These are phyloP conservation scores for Hydroisotoma schaefferi DNA, from an alignment of 2,888 invertebrate genomes.

Conservation along the genomic window DNA sequence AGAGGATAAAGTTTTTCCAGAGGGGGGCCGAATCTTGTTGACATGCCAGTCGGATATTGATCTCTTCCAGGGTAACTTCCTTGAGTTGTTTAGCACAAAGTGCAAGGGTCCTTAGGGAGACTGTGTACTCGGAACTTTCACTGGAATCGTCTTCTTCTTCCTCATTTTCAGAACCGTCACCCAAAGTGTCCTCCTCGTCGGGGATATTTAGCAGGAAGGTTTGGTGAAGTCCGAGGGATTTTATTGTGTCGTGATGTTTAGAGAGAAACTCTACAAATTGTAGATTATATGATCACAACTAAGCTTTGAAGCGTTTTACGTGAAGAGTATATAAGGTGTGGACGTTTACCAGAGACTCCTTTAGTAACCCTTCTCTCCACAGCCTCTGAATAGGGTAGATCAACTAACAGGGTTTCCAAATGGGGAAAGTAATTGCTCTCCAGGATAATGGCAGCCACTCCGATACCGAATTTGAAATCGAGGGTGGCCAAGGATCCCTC, in stretches of 20 bases:
- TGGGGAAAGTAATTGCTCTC: not conserved
- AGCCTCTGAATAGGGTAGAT: not conserved
- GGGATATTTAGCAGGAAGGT: not conserved
- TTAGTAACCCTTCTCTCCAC: not conserved
- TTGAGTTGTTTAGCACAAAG: not conserved
- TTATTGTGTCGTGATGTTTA: not conserved
- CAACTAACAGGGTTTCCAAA: not conserved
- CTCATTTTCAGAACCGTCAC: not conserved
- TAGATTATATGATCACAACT: too few species aligned
- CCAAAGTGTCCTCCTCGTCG: not conserved
- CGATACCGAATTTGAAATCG: not conserved
- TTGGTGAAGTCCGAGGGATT: not conserved
- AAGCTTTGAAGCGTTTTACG: too few species aligned
- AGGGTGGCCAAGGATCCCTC: not conserved
- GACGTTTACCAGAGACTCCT: too few species aligned
- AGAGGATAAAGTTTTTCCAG: constrained; percentile 6
- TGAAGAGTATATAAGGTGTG: too few species aligned
- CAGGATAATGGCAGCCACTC: not conserved
- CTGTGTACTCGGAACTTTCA: not conserved
- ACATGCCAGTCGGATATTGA: not conserved
- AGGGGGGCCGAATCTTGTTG: not conserved
- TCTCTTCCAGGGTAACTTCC: not conserved
- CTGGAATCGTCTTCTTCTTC: not conserved
- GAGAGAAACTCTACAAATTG: too few species aligned
- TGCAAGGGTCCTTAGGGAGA: not conserved